phyloP scores from a whole-genome alignment of 1,140 invertebrate species.

The Euschistus heros region DNA sequence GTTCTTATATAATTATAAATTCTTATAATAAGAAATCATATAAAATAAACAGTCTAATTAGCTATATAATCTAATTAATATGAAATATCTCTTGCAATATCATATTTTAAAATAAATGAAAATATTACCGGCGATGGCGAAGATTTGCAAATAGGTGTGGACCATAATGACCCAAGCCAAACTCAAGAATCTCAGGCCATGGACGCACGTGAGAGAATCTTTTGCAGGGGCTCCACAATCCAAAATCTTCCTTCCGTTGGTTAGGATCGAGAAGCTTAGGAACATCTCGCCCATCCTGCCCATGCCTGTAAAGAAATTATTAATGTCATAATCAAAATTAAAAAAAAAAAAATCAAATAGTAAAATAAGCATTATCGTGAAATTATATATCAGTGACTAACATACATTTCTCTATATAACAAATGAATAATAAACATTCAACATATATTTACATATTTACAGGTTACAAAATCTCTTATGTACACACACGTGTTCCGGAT shows the following conservation, averaged over 20 bases:
- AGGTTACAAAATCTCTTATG: no score
- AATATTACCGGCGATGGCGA: slow-evolving; percentile 53
- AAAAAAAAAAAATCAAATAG: background rate
- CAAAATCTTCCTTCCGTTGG: slow-evolving; percentile 50
- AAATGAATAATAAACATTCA: no score
- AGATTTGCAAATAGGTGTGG: slow-evolving; percentile 73
- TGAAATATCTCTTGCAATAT: no score
- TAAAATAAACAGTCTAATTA: no score
- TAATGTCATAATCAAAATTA: background rate
- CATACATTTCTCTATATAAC: no score
- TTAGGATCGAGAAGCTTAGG: slow-evolving; percentile 48
- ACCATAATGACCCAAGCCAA: slow-evolving; percentile 88
- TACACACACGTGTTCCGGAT: no score
- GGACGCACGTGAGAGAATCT: slow-evolving; percentile 62
- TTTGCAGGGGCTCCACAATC: slow-evolving; percentile 44
- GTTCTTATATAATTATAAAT: no score
- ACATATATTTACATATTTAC: no score
- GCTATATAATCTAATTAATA: no score
- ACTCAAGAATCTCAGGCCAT: slow-evolving; percentile 71
- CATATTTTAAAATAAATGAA: background rate
- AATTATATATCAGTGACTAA: background rate
- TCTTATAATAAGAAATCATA: no score
- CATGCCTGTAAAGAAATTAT: slow-evolving; percentile 12
- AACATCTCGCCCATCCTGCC: slow-evolving; percentile 42
- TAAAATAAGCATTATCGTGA: slow-evolving; percentile 3